Evolutionary conservation across 2,797 vertebrate genomes (phyloP).

Genomic region (Myotis daubentonii): DNA sequence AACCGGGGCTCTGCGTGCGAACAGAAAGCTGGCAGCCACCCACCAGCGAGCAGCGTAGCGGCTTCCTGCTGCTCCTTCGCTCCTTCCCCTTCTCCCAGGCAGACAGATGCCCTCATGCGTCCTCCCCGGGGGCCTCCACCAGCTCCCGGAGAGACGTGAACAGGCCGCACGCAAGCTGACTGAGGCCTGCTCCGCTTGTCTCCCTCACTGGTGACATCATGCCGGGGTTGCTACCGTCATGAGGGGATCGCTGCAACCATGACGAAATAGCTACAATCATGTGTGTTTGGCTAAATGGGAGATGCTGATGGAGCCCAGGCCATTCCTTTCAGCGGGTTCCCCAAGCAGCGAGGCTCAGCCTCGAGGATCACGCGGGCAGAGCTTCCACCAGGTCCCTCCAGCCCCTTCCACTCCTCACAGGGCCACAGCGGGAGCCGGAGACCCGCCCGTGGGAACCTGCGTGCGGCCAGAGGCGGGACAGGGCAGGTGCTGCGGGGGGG

Average conservation of each 20-base stretch:
- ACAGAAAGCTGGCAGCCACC: no score
- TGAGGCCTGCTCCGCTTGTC: no score
- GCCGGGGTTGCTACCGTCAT: no score
- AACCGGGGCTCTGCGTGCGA: no score
- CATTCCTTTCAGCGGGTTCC: constrained; percentile 50
- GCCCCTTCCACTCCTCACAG: neutral
- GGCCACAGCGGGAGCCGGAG: neutral
- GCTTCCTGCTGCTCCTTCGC: no score
- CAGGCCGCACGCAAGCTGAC: no score
- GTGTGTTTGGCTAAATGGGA: neutral
- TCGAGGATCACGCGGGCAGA: constrained; percentile 4
- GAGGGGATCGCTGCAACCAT: neutral
- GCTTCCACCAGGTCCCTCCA: neutral
- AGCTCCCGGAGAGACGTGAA: no score
- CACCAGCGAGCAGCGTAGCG: no score
- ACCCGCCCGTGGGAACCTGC: neutral
- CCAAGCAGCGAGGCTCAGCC: constrained; percentile 27
- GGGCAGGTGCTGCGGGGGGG: neutral
- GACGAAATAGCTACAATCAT: neutral
- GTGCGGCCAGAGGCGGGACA: neutral
- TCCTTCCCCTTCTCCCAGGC: no score
- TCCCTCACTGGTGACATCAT: no score
- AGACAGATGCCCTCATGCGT: no score
- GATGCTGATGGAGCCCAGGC: constrained; percentile 14
- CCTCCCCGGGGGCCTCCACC: no score